A percentile compares a stretch with the other conserved stretches of the same genome.
phyloP scores from a whole-genome alignment of 2,113 vertebrate genomes.

The Catagonus wagneri region DNA sequence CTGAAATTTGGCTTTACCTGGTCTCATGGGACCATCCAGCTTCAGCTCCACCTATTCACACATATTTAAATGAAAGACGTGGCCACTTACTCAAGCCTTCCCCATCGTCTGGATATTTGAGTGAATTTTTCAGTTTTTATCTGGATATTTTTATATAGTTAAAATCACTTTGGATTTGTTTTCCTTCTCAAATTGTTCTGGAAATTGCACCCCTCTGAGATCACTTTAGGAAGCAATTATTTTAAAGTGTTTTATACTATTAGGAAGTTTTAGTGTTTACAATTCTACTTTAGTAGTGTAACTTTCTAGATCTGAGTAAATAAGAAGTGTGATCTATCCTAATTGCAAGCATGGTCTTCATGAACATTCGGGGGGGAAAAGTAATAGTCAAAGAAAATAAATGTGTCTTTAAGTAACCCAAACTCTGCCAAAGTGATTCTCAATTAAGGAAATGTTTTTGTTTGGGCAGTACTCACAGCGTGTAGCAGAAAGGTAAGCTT shows the following conservation, averaged over 20 bases:
- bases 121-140: constrained; percentile 9
- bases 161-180: constrained; percentile 21
- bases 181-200: constrained; percentile 60
- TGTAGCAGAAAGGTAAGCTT: constrained; percentile 93
- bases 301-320: background rate
- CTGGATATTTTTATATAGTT: background rate
- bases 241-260: constrained; percentile 26
- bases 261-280: constrained; percentile 38
- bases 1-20: background rate
- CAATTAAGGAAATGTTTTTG: background rate
- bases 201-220: constrained; percentile 29
- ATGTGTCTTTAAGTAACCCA: constrained; percentile 15
- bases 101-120: background rate
- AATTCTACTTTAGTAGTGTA: background rate
- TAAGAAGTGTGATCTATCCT: background rate
- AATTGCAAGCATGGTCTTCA: background rate
- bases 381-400: constrained; percentile 34
- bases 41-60: background rate
- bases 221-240: constrained; percentile 33
- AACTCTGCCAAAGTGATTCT: background rate
- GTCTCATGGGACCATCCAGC: background rate
- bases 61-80: background rate
- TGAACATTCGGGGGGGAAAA: background rate
- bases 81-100: background rate
- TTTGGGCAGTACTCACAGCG: constrained; percentile 91